Evolutionary conservation across 1,140 invertebrate genomes (phyloP).

Genomic region (Danaus plexippus): DNA sequence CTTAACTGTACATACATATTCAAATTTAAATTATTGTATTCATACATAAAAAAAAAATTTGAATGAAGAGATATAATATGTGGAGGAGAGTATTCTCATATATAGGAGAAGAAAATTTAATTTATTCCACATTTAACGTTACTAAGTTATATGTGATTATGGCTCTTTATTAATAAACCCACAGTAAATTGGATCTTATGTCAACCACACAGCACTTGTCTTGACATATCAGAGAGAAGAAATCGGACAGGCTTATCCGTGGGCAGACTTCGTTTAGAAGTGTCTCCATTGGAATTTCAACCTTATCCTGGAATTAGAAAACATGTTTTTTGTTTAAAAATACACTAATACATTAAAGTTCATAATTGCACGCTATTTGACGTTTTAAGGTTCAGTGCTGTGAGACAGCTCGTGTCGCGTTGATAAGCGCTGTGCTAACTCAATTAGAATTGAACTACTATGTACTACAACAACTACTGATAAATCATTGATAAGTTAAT

Average conservation of each 20-base stretch:
- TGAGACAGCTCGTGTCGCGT: no score
- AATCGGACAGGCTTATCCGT: constrained; percentile 88
- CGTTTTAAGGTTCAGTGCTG: no score
- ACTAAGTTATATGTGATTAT: no score
- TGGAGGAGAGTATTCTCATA: not conserved
- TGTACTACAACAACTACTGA: no score
- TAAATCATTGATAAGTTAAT: no score
- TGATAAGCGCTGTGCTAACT: no score
- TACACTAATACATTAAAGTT: not conserved
- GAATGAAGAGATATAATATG: not conserved
- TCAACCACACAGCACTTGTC: constrained; percentile 78
- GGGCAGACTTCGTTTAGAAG: constrained; percentile 83
- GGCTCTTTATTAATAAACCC: constrained; percentile 27
- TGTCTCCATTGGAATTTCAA: constrained; percentile 77
- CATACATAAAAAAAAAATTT: no score
- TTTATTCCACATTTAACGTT: not conserved
- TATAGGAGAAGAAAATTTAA: not conserved
- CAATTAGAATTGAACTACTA: no score
- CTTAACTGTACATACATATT: not conserved
- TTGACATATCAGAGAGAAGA: constrained; percentile 81
- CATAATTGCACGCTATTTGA: no score
- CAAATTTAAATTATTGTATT: no score
- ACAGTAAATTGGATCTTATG: constrained; percentile 73
- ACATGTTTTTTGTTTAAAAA: constrained; percentile 5
- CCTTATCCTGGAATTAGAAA: constrained; percentile 76